Evolutionary conservation across 1,140 invertebrate genomes (phyloP).

Genomic region (Pachyrhynchus sulphureomaculatus): DNA sequence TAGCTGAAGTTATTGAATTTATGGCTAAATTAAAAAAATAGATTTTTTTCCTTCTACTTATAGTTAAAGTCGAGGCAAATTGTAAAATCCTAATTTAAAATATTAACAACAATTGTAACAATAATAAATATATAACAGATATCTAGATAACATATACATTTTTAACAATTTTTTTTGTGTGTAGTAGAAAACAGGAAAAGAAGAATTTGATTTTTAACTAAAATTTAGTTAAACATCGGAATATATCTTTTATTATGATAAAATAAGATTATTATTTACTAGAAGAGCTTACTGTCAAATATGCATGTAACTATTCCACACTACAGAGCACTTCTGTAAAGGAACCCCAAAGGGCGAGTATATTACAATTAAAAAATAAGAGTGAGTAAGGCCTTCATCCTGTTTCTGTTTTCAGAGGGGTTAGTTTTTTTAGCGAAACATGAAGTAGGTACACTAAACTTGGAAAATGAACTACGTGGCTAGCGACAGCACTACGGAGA

Average conservation of each 20-base stretch:
- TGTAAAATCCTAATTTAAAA: conserved; percentile 9
- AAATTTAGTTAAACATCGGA: background rate
- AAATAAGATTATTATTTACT: background rate
- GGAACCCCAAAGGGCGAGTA: conserved; percentile 4
- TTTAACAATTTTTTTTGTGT: conserved; percentile 15
- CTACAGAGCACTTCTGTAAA: conserved; percentile 40
- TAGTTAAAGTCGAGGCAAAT: conserved; percentile 23
- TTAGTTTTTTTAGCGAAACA: conserved; percentile 18
- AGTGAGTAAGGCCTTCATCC: conserved; percentile 35
- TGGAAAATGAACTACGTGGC: conserved; percentile 42
- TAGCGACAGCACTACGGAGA: conserved; percentile 39
- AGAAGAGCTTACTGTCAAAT: too few species aligned
- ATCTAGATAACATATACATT: conserved; percentile 20
- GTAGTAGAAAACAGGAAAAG: background rate
- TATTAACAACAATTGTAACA: conserved; percentile 30
- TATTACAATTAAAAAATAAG: conserved; percentile 6
- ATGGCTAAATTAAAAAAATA: conserved; percentile 22
- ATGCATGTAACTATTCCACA: conserved; percentile 22
- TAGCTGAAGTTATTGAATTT: conserved; percentile 23
- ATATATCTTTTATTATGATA: background rate
- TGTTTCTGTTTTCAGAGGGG: conserved; percentile 20
- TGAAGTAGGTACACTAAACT: conserved; percentile 22
- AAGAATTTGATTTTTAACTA: background rate
- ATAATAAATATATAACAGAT: conserved; percentile 32
- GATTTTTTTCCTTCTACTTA: conserved; percentile 1